These are phyloP conservation scores for Cheumatopsyche charites DNA, from an alignment of 1,140 invertebrate species.

Conservation along the genomic window DNA sequence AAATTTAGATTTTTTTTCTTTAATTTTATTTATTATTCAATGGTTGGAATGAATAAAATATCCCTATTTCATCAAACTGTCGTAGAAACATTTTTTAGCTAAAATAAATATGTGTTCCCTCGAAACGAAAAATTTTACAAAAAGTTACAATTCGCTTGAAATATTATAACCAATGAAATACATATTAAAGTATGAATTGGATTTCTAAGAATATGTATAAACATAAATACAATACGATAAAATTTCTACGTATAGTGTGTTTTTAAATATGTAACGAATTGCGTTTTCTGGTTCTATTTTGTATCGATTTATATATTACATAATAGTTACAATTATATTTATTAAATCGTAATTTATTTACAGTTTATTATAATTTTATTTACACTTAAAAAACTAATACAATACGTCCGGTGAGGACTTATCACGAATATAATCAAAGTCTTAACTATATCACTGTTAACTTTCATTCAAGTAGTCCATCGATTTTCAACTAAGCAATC, in stretches of 20 bases:
- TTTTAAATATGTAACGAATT: slow-evolving; percentile 41
- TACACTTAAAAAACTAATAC: slow-evolving; percentile 9
- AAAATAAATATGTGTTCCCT: too few relatives aligned
- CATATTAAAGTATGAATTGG: neutral
- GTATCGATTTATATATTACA: slow-evolving; percentile 26
- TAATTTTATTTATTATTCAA: neutral
- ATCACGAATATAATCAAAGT: slow-evolving; percentile 31
- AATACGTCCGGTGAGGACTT: slow-evolving; percentile 11
- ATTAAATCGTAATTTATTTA: slow-evolving; percentile 24
- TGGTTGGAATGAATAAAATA: slow-evolving; percentile 8
- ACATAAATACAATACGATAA: slow-evolving; percentile 16
- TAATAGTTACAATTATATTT: slow-evolving; percentile 23
- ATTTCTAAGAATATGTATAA: slow-evolving; percentile 29
- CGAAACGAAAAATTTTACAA: too few relatives aligned
- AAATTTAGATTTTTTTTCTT: neutral
- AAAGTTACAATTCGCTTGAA: too few relatives aligned
- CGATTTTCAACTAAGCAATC: neutral
- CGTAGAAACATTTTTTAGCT: neutral
- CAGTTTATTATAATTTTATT: slow-evolving; percentile 20
- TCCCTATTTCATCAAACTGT: too few relatives aligned
- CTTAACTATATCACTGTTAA: slow-evolving; percentile 35
- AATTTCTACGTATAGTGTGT: slow-evolving; percentile 25
- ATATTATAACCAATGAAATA: neutral
- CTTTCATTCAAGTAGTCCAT: slow-evolving; percentile 12
- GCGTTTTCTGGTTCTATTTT: slow-evolving; percentile 43